Evolutionary conservation across 2,888 invertebrate species (phyloP).

Genomic region (Carpatolechia fugitivella): DNA sequence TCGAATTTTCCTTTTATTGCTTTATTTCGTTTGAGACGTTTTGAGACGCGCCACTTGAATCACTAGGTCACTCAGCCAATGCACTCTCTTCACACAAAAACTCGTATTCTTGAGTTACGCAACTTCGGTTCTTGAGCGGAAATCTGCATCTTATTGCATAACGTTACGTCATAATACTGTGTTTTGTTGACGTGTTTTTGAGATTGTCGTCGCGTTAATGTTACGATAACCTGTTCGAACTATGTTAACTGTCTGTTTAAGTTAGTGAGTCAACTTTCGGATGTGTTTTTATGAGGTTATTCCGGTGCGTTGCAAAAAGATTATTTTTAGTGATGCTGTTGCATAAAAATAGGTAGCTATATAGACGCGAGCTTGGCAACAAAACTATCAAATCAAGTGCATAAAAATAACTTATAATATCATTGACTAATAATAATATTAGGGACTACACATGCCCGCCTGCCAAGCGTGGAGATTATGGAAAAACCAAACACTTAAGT

Average conservation of each 20-base stretch:
- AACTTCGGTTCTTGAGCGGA: not conserved
- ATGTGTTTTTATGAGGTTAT: not conserved
- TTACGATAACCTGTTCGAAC: not conserved
- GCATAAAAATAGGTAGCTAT: too few species aligned
- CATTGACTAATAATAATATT: too few species aligned
- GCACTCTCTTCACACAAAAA: conserved; percentile 4
- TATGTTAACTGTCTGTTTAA: not conserved
- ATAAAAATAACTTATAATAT: too few species aligned
- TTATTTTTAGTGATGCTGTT: too few species aligned
- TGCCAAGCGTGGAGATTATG: too few species aligned
- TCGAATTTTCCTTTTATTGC: conserved; percentile 1
- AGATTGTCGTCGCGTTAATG: not conserved
- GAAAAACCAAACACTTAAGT: too few species aligned
- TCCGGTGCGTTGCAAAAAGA: not conserved
- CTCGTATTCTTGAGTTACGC: not conserved
- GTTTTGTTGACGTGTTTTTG: not conserved
- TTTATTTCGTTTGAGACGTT: not conserved
- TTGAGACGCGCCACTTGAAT: not conserved
- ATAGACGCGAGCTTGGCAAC: too few species aligned
- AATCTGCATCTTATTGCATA: not conserved
- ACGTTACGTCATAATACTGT: not conserved
- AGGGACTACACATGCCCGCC: too few species aligned
- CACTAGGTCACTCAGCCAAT: conserved; percentile 3
- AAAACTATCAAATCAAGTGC: too few species aligned
- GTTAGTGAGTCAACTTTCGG: not conserved